Conservation (phyloP, 2,888 invertebrate species). For the Eubasilissa splendida region DNA sequence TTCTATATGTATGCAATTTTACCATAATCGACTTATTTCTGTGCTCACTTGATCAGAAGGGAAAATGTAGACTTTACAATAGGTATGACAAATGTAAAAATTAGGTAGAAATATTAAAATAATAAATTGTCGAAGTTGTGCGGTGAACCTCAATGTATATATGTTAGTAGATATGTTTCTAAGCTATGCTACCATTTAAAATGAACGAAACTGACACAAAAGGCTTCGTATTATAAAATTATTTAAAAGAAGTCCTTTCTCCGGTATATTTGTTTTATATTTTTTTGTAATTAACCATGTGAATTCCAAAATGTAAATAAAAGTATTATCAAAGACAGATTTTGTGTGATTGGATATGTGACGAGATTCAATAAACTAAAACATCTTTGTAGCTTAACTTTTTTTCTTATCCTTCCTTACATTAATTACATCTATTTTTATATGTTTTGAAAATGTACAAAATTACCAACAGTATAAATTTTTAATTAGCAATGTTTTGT, state of each 20-base stretch:
- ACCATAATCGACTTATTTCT: neutral
- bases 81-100: conserved; percentile 51
- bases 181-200: conserved; percentile 32
- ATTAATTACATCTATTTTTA: conserved; percentile 23
- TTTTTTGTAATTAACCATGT: conserved; percentile 54
- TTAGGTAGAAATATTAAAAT: conserved; percentile 52
- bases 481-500: conserved; percentile 6
- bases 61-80: conserved; percentile 38
- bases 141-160: conserved; percentile 45
- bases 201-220: conserved; percentile 15
- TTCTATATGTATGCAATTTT: neutral
- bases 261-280: neutral
- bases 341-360: conserved; percentile 2
- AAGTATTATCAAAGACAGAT: conserved; percentile 6
- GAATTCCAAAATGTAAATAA: conserved; percentile 36
- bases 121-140: conserved; percentile 36
- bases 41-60: neutral
- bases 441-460: conserved; percentile 43
- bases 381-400: conserved; percentile 9
- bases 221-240: conserved; percentile 2
- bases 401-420: neutral
- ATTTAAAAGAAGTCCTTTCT: conserved; percentile 24
- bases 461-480: conserved; percentile 49
- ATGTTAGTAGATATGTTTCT: conserved; percentile 21
- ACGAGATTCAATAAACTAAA: neutral